Conservation (phyloP, 2,888 invertebrate species). For the Caenorhabditis sinica region DNA sequence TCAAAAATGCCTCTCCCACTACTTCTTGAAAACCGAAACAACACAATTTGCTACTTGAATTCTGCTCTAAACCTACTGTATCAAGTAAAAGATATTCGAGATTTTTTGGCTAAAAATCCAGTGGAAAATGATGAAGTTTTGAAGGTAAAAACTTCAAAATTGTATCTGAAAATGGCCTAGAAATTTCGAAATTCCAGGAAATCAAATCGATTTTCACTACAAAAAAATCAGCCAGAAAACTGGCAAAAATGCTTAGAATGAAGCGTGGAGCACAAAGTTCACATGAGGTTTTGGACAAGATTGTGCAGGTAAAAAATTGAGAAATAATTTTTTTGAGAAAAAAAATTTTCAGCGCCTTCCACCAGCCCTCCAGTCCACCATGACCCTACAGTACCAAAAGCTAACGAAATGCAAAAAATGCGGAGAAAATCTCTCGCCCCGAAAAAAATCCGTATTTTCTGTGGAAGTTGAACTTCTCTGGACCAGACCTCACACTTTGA, state of each 20-base stretch:
- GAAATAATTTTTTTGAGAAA: too few species aligned
- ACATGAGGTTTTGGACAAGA: conserved; percentile 13
- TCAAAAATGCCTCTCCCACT: conserved; percentile 2
- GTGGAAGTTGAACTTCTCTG: background rate
- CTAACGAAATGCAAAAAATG: background rate
- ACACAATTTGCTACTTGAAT: conserved; percentile 6
- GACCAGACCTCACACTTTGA: background rate
- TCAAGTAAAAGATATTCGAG: background rate
- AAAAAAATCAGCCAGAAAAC: background rate
- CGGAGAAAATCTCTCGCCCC: background rate
- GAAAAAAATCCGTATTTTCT: background rate
- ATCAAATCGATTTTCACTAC: background rate
- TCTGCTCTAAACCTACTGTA: background rate
- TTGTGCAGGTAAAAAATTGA: background rate
- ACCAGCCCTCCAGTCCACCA: background rate
- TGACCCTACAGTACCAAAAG: background rate
- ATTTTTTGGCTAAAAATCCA: background rate
- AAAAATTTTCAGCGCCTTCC: background rate
- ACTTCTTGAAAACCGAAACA: background rate
- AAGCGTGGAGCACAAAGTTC: conserved; percentile 13
- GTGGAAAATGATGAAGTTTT: background rate
- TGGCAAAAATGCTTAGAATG: background rate
- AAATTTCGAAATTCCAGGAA: conserved; percentile 7
- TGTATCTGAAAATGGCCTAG: too few species aligned
- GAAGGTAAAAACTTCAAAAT: background rate